These are phyloP conservation scores for Meloe dianella DNA, from an alignment of 2,888 invertebrate genomes.

Conservation along the genomic window DNA sequence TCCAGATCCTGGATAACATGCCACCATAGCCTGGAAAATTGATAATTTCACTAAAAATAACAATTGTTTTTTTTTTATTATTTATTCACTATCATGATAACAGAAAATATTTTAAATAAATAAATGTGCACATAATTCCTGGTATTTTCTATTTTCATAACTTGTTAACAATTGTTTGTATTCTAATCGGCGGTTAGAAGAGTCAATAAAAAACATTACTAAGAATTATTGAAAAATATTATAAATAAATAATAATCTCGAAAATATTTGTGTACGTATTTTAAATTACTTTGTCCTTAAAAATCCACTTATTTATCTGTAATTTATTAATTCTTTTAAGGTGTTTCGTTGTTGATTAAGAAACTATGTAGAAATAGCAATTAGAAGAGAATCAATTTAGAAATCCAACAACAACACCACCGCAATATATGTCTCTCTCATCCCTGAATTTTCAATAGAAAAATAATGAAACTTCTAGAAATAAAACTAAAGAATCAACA, in stretches of 20 bases:
- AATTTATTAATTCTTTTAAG: no score
- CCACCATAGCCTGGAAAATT: conserved; percentile 92
- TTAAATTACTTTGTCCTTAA: not conserved
- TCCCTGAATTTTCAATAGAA: no score
- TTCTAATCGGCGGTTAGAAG: not conserved
- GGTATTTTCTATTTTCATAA: not conserved
- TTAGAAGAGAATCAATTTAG: no score
- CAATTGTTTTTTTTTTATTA: not conserved
- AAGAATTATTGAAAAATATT: not conserved
- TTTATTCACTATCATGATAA: not conserved
- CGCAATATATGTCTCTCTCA: no score
- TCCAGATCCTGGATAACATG: conserved; percentile 95
- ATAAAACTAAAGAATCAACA: no score
- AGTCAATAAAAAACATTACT: not conserved
- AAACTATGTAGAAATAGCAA: no score
- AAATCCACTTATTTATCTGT: not conserved
- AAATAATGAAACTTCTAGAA: no score
- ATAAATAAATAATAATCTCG: not conserved
- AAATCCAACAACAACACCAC: no score
- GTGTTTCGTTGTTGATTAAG: no score
- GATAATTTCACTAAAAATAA: no score
- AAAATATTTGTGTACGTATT: not conserved
- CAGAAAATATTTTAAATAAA: not conserved
- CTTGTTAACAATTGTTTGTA: not conserved
- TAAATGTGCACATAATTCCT: not conserved